These are phyloP conservation scores for Ichneumon xanthorius DNA, from an alignment of 2,888 invertebrate species.

Conservation along the genomic window DNA sequence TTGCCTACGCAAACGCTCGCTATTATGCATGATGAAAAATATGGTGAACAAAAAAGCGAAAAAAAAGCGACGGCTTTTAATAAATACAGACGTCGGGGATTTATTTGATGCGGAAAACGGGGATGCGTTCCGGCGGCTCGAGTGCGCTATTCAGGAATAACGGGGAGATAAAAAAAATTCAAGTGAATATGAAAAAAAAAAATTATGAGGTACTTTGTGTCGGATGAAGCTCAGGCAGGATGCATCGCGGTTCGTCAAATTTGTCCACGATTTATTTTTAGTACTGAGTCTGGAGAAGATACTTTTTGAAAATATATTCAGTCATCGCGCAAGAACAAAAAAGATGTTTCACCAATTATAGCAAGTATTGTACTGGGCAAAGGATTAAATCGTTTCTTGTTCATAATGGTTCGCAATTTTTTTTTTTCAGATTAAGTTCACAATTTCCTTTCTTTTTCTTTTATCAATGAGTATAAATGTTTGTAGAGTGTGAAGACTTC, in stretches of 20 bases:
- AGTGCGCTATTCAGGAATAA: not conserved
- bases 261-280: not conserved
- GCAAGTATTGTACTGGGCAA: too few relatives aligned
- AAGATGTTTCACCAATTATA: too few relatives aligned
- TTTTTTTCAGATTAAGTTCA: too few relatives aligned
- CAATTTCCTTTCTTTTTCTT: too few relatives aligned
- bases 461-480: too few relatives aligned
- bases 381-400: too few relatives aligned
- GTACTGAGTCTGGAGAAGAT: too few relatives aligned
- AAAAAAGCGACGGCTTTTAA: conserved; percentile 20
- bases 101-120: not conserved
- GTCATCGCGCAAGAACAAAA: too few relatives aligned
- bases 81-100: not conserved
- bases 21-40: conserved; percentile 26
- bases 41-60: not conserved
- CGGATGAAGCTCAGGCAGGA: not conserved
- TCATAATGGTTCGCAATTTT: too few relatives aligned
- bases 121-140: not conserved
- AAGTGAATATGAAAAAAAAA: not conserved
- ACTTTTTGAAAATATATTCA: too few relatives aligned
- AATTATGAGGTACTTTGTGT: not conserved
- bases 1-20: conserved; percentile 17
- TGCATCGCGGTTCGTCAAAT: not conserved
- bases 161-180: too few relatives aligned
- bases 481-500: too few relatives aligned